Conservation (phyloP, 2,113 vertebrate genomes). For the Calyptomena viridis region DNA sequence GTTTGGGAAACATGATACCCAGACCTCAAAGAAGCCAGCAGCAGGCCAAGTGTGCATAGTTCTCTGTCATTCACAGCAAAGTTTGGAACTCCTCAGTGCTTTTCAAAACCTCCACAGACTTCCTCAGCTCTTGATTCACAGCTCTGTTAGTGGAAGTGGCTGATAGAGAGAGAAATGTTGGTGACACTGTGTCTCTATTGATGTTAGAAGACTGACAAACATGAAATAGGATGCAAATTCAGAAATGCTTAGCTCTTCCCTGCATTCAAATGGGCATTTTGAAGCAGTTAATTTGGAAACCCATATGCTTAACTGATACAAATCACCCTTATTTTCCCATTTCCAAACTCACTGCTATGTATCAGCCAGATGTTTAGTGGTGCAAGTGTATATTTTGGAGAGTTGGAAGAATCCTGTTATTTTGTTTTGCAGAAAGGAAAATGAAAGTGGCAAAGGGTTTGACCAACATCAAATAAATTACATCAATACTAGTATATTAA, state of each 20-base stretch:
- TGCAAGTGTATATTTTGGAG: background rate
- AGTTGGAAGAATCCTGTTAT: background rate
- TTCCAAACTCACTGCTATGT: background rate
- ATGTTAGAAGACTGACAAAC: background rate
- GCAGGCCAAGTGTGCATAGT: background rate
- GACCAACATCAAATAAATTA: background rate
- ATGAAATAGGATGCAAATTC: background rate
- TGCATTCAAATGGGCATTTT: background rate
- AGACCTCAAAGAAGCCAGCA: background rate
- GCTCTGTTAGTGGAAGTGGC: background rate
- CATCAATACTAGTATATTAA: background rate
- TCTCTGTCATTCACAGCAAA: background rate
- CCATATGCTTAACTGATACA: background rate
- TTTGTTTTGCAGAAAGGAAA: background rate
- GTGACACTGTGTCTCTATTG: background rate
- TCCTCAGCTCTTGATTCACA: background rate
- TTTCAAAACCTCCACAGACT: background rate
- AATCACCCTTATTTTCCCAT: background rate
- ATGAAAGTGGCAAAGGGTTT: background rate
- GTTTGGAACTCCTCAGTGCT: background rate
- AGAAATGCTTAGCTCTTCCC: background rate
- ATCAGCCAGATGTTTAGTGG: background rate
- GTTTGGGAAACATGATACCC: background rate
- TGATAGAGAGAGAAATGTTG: background rate
- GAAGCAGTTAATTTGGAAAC: background rate